Evolutionary conservation across 2,797 vertebrate genomes (phyloP).

Genomic region (Coregonus ussuriensis): DNA sequence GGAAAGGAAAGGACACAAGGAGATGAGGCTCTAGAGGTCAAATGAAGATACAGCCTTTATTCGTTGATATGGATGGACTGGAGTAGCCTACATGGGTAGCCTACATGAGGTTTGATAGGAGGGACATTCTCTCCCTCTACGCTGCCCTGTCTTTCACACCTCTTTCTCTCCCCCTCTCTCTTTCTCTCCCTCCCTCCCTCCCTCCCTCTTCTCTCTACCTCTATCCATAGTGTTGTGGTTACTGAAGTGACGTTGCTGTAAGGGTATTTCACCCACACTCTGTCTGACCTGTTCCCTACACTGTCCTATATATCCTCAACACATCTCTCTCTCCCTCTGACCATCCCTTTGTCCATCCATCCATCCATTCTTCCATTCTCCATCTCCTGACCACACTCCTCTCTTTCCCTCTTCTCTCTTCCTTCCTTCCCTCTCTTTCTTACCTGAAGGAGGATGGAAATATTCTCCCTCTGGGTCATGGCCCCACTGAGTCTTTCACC

Average conservation of each 20-base stretch:
- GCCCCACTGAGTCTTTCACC: conserved; percentile 1
- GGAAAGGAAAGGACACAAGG: background rate
- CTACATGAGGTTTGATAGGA: background rate
- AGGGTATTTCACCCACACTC: too few species aligned
- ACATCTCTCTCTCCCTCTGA: background rate
- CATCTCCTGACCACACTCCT: background rate
- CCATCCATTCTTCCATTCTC: background rate
- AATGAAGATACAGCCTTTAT: background rate
- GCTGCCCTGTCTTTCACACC: background rate
- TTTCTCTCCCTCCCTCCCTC: background rate
- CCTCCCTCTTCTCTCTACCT: background rate
- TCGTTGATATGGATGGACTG: background rate
- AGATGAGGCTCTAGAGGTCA: background rate
- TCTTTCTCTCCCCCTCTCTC: background rate
- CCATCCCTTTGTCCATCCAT: background rate
- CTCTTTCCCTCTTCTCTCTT: background rate
- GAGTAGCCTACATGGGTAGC: background rate
- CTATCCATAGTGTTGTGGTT: background rate
- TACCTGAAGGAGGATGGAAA: background rate
- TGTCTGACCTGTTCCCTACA: too few species aligned
- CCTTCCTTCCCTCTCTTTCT: background rate
- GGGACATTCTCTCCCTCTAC: background rate
- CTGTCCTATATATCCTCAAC: too few species aligned
- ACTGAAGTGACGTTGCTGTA: too few species aligned
- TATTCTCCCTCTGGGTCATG: background rate